A percentile compares a stretch with the other conserved stretches of the same genome.
Evolutionary conservation across 2,888 invertebrate genomes (phyloP).

Genomic region (Polydrusus cervinus): DNA sequence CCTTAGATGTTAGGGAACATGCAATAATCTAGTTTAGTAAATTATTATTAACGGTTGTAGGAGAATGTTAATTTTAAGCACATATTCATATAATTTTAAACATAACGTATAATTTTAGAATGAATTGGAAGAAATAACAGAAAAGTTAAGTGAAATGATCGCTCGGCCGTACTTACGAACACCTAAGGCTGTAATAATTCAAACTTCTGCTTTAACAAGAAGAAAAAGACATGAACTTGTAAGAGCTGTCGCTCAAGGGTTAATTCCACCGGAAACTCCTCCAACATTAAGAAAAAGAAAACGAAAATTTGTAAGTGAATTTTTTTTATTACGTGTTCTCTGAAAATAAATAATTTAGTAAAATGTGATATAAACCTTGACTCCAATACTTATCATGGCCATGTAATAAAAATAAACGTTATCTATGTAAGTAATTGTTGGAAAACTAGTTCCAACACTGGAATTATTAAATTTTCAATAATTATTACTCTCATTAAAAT

Average conservation of each 20-base stretch:
- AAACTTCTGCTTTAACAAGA: slow-evolving; percentile 76
- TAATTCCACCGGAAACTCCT: slow-evolving; percentile 77
- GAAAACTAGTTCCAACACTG: too few relatives aligned
- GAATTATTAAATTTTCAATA: too few relatives aligned
- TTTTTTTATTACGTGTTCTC: not conserved
- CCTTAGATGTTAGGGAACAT: too few relatives aligned
- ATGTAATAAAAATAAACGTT: too few relatives aligned
- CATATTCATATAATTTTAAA: too few relatives aligned
- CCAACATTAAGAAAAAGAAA: slow-evolving; percentile 74
- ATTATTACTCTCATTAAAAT: too few relatives aligned
- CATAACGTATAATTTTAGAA: slow-evolving; percentile 70
- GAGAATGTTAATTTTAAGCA: too few relatives aligned
- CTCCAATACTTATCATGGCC: too few relatives aligned
- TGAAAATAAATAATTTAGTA: not conserved
- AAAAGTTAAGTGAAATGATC: slow-evolving; percentile 79
- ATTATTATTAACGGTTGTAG: too few relatives aligned
- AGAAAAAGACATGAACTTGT: slow-evolving; percentile 79
- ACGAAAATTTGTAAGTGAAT: slow-evolving; percentile 64
- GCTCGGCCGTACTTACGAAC: slow-evolving; percentile 78
- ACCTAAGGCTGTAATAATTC: slow-evolving; percentile 77
- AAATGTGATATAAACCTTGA: too few relatives aligned
- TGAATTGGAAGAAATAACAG: slow-evolving; percentile 79
- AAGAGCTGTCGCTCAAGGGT: slow-evolving; percentile 75
- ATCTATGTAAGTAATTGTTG: too few relatives aligned
- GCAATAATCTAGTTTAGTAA: too few relatives aligned